A percentile compares a stretch with the other conserved stretches of the same genome.
These are phyloP conservation scores for Eugnorisma glareosa DNA, from an alignment of 2,888 invertebrate genomes.

Conservation along the genomic window DNA sequence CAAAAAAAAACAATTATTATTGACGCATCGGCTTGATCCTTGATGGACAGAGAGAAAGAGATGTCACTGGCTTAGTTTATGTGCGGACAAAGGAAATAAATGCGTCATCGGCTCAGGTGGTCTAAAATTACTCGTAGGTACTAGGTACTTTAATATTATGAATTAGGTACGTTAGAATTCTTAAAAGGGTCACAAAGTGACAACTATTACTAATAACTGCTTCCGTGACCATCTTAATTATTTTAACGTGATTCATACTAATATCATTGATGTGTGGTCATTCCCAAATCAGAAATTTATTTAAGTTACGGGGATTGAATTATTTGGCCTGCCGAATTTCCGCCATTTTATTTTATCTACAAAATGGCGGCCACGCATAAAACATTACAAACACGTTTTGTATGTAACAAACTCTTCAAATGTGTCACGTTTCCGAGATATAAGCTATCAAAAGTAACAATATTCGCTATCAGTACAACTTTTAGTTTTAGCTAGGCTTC, in stretches of 20 bases:
- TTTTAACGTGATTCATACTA: too few relatives aligned
- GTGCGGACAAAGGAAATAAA: background rate
- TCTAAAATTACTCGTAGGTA: too few relatives aligned
- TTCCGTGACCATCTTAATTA: too few relatives aligned
- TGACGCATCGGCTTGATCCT: background rate
- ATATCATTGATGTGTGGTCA: background rate
- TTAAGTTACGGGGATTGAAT: background rate
- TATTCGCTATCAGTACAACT: background rate
- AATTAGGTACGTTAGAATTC: too few relatives aligned
- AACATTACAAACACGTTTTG: background rate
- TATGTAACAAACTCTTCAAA: background rate
- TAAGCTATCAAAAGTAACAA: background rate
- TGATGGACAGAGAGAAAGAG: background rate
- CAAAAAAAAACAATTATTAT: background rate
- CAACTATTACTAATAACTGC: too few relatives aligned
- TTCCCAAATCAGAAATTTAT: background rate
- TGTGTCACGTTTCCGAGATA: background rate
- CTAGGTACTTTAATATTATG: too few relatives aligned
- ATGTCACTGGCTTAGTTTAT: background rate
- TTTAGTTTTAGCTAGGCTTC: background rate
- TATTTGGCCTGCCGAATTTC: background rate
- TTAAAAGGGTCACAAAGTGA: too few relatives aligned
- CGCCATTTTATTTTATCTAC: background rate
- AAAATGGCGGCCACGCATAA: background rate
- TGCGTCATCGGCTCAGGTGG: background rate